Conservation (phyloP, 2,113 vertebrate genomes). For the Gadus chalcogrammus region DNA sequence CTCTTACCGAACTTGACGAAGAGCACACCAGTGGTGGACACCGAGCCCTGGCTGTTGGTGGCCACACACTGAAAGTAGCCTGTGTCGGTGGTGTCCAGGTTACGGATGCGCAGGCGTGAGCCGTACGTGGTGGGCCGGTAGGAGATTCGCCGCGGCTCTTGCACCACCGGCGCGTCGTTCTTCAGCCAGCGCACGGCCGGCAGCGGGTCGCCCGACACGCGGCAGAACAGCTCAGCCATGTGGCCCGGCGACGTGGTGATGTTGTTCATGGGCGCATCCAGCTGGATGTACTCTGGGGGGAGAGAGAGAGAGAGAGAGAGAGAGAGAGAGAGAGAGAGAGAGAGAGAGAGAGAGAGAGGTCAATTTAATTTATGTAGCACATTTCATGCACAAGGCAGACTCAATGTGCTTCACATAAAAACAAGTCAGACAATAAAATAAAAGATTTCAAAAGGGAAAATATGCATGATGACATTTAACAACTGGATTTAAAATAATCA, state of each 20-base stretch:
- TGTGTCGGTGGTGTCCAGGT: conserved; percentile 95
- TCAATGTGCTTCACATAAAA: too few relatives aligned
- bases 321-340: background rate
- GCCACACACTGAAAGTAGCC: conserved; percentile 98
- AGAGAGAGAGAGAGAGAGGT: background rate
- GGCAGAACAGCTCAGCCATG: conserved; percentile 90
- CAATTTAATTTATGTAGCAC: too few relatives aligned
- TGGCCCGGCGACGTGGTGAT: conserved; percentile 95
- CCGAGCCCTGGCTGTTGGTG: conserved; percentile 81
- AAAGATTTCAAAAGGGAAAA: too few relatives aligned
- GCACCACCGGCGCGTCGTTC: conserved; percentile 93
- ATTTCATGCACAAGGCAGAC: too few relatives aligned
- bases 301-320: background rate
- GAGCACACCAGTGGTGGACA: conserved; percentile 91
- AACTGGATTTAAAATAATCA: too few relatives aligned
- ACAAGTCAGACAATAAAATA: too few relatives aligned
- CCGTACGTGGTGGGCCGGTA: conserved; percentile 84
- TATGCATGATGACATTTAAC: too few relatives aligned
- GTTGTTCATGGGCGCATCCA: conserved; percentile 96
- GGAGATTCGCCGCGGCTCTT: conserved; percentile 89
- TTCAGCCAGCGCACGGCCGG: conserved; percentile 93
- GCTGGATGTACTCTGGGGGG: conserved; percentile 81
- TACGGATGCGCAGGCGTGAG: conserved; percentile 90
- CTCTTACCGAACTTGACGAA: conserved; percentile 95
- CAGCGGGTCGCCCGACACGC: conserved; percentile 83